phyloP scores from a whole-genome alignment of 1,140 invertebrate species.

The Tachypleus tridentatus region DNA sequence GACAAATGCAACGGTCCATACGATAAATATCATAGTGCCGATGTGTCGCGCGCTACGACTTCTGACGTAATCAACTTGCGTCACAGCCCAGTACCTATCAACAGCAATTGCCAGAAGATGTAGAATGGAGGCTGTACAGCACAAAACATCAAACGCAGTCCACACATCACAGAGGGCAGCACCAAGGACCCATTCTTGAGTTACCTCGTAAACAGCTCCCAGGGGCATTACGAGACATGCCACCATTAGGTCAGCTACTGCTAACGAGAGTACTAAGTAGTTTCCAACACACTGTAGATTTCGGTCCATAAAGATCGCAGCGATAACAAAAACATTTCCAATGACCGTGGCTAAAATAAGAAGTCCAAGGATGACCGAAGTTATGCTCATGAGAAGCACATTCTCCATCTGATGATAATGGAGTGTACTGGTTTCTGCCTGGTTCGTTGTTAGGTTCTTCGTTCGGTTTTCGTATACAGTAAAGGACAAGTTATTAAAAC shows the following conservation, averaged over 20 bases:
- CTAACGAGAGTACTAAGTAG: conserved; percentile 72
- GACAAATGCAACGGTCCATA: conserved; percentile 73
- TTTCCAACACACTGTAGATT: conserved; percentile 77
- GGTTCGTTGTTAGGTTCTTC: no score
- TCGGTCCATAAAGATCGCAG: conserved; percentile 74
- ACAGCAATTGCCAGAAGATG: conserved; percentile 84
- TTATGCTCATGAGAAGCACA: no score
- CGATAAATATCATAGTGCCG: conserved; percentile 76
- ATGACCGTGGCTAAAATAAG: conserved; percentile 30
- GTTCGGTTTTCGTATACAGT: no score
- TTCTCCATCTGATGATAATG: no score
- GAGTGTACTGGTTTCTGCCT: no score
- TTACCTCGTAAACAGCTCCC: conserved; percentile 64
- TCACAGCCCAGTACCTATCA: conserved; percentile 93
- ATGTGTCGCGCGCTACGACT: conserved; percentile 69
- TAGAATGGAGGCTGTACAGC: conserved; percentile 82
- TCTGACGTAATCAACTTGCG: conserved; percentile 86
- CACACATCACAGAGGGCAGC: conserved; percentile 82
- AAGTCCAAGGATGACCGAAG: not conserved
- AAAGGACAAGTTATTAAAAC: no score
- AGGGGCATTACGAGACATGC: conserved; percentile 78
- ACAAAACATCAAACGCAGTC: conserved; percentile 80
- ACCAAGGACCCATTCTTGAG: conserved; percentile 67
- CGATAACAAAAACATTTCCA: conserved; percentile 88
- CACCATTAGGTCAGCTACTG: conserved; percentile 72